Conservation (phyloP, 1,140 invertebrate genomes). For the Stenopsyche tienmushanensis region DNA sequence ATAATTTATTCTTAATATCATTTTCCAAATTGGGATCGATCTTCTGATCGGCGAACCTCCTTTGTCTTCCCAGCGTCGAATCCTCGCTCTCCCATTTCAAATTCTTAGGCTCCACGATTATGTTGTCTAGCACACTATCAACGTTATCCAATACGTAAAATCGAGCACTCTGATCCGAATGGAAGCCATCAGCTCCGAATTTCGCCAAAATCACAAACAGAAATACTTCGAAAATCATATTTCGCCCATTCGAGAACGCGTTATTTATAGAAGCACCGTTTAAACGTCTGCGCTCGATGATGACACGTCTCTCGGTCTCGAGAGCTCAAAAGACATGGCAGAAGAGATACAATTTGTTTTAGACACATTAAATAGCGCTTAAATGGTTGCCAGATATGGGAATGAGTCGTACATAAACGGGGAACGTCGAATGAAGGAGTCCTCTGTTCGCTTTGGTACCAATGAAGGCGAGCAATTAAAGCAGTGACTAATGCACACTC, state of each 20-base stretch:
- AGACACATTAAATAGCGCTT: no score
- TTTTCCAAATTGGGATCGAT: slow-evolving; percentile 17
- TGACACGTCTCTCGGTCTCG: no score
- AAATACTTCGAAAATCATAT: no score
- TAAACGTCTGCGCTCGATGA: no score
- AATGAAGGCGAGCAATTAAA: slow-evolving; percentile 26
- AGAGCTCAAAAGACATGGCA: not conserved
- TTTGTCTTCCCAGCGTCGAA: slow-evolving; percentile 11
- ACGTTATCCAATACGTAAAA: slow-evolving; percentile 18
- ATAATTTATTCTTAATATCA: slow-evolving; percentile 23
- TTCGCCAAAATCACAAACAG: not conserved
- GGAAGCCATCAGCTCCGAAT: not conserved
- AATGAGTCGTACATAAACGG: no score
- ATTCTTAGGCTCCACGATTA: slow-evolving; percentile 27
- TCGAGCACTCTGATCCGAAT: not conserved
- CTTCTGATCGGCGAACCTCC: slow-evolving; percentile 16
- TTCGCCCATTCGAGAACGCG: no score
- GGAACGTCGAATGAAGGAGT: no score
- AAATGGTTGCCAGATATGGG: no score
- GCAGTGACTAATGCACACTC: slow-evolving; percentile 16
- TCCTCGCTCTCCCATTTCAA: not conserved
- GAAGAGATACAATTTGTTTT: no score
- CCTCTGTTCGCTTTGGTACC: slow-evolving; percentile 10
- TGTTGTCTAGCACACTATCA: slow-evolving; percentile 29
- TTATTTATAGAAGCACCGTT: no score